A percentile compares a stretch with the other conserved stretches of the same genome.
Evolutionary conservation across 1,140 invertebrate genomes (phyloP).

Genomic region (Aplysia californica): DNA sequence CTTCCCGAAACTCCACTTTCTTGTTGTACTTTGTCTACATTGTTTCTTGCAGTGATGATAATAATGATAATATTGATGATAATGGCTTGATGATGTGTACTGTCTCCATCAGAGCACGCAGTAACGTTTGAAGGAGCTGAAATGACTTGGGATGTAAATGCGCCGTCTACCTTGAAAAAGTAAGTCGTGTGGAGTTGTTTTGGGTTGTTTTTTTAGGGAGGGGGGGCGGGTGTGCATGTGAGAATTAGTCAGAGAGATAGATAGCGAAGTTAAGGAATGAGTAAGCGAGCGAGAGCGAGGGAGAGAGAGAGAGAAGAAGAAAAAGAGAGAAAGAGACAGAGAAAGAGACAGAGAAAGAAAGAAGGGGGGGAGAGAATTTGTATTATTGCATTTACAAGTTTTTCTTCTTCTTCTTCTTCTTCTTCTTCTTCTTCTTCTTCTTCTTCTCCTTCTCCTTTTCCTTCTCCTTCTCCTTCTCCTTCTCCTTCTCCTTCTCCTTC

Average conservation of each 20-base stretch:
- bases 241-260: too few species aligned
- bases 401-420: too few species aligned
- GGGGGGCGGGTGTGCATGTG: too few species aligned
- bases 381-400: conserved; percentile 9
- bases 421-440: too few species aligned
- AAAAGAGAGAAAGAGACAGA: neutral
- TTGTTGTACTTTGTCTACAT: neutral
- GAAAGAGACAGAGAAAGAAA: neutral
- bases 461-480: too few species aligned
- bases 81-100: too few species aligned
- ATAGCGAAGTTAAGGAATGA: too few species aligned
- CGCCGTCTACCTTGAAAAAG: conserved; percentile 14
- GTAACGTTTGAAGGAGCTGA: conserved; percentile 18
- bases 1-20: neutral
- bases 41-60: neutral
- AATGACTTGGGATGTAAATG: conserved; percentile 11
- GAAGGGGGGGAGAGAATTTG: neutral
- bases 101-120: conserved; percentile 15
- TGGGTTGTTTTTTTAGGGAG: too few species aligned
- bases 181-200: neutral
- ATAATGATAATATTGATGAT: too few species aligned
- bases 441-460: too few species aligned
- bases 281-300: too few species aligned
- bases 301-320: neutral
- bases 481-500: too few species aligned